These are phyloP conservation scores for Glyphotaelius pellucidus DNA, from an alignment of 2,888 invertebrate species.

Conservation along the genomic window DNA sequence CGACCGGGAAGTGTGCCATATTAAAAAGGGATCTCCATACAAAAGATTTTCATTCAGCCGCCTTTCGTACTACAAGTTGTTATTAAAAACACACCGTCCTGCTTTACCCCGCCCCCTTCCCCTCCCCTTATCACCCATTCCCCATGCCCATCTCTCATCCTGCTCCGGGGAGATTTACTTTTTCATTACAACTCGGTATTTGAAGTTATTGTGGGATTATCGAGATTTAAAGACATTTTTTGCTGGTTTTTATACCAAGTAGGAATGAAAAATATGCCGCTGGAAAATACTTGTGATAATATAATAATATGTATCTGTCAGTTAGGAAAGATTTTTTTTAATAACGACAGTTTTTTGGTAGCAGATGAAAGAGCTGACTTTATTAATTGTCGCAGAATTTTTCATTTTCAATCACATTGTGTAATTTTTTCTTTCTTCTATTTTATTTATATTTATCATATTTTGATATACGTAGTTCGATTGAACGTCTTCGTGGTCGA, in stretches of 20 bases:
- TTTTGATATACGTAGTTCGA: too few species aligned
- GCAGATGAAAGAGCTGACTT: background rate
- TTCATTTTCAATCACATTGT: background rate
- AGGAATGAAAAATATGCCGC: background rate
- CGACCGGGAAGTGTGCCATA: conserved; percentile 37
- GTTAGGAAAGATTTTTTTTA: too few species aligned
- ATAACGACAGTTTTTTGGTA: background rate
- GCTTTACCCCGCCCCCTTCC: background rate
- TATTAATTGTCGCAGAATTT: background rate
- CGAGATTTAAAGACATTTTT: background rate
- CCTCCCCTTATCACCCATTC: background rate
- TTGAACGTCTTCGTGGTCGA: too few species aligned
- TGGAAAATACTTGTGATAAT: background rate
- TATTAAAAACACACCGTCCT: background rate
- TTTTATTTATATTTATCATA: too few species aligned
- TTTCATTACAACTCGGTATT: background rate
- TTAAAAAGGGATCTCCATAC: conserved; percentile 38
- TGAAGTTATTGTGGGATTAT: background rate
- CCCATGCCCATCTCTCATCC: background rate
- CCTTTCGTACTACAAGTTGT: conserved; percentile 19
- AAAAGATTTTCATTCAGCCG: conserved; percentile 33
- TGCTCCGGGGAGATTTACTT: background rate
- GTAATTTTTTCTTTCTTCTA: too few species aligned
- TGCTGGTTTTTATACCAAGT: background rate
- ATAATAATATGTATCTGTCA: background rate